These are phyloP conservation scores for Macropodus opercularis DNA, from an alignment of 2,797 vertebrate genomes.

Conservation along the genomic window DNA sequence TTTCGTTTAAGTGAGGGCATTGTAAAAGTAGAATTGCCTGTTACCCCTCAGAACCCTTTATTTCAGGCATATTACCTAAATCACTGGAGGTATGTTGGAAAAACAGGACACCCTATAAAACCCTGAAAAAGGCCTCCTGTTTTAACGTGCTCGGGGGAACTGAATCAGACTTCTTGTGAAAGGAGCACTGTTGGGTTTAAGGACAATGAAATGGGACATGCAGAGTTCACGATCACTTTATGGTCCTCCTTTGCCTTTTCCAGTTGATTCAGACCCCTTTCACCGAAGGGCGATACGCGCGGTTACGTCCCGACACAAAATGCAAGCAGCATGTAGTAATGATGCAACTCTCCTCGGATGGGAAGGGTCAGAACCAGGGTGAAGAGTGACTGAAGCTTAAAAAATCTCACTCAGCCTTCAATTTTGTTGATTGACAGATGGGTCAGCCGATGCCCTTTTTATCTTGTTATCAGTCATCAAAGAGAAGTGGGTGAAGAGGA, in stretches of 20 bases:
- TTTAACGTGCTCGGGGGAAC: constrained; percentile 69
- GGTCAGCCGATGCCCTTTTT: constrained; percentile 48
- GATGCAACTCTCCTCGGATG: constrained; percentile 10
- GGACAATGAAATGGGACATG: constrained; percentile 67
- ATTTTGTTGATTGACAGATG: constrained; percentile 67
- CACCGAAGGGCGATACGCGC: constrained; percentile 15
- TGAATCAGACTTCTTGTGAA: constrained; percentile 71
- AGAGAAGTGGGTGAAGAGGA: constrained; percentile 22
- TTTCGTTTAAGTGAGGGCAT: constrained; percentile 70
- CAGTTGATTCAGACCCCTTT: constrained; percentile 36
- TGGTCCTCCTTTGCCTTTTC: constrained; percentile 51
- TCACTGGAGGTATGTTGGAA: constrained; percentile 75
- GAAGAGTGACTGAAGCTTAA: constrained; percentile 26
- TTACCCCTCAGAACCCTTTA: constrained; percentile 71
- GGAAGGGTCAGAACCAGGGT: neutral
- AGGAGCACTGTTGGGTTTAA: constrained; percentile 59
- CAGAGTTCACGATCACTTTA: constrained; percentile 66
- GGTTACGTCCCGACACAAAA: constrained; percentile 37
- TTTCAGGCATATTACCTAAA: constrained; percentile 77
- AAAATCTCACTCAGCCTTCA: constrained; percentile 48
- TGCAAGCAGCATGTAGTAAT: constrained; percentile 24
- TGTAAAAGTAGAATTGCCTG: constrained; percentile 75
- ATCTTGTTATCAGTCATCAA: constrained; percentile 70
- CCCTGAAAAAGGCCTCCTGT: constrained; percentile 68
- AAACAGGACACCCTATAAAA: constrained; percentile 83